These are phyloP conservation scores for Haemorhous mexicanus DNA, from an alignment of 2,113 vertebrate genomes.

Conservation along the genomic window DNA sequence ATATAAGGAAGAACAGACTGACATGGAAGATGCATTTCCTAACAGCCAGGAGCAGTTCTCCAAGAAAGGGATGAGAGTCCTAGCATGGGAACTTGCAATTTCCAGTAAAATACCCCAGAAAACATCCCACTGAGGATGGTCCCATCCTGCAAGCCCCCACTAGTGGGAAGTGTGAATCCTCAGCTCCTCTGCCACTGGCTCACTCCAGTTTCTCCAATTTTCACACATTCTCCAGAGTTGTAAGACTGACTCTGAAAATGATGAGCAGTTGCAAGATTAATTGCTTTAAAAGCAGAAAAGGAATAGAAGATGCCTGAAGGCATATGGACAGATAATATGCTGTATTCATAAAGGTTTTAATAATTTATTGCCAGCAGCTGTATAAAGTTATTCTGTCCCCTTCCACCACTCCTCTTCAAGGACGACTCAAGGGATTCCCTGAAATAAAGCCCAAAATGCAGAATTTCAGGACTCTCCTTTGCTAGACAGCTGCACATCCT, in stretches of 20 bases:
- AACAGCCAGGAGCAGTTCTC: background rate
- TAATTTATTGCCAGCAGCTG: slow-evolving; percentile 44
- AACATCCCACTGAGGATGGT: background rate
- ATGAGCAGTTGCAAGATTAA: slow-evolving; percentile 28
- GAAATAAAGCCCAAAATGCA: background rate
- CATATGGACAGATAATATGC: background rate
- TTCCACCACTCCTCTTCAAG: slow-evolving; percentile 22
- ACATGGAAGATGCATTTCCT: background rate
- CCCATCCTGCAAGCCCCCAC: background rate
- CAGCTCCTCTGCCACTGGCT: background rate
- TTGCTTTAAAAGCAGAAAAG: slow-evolving; percentile 47
- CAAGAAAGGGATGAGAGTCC: background rate
- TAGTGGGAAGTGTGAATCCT: background rate
- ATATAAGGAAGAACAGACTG: background rate
- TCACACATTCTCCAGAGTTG: background rate
- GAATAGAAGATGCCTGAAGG: slow-evolving; percentile 43
- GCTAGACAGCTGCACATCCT: background rate
- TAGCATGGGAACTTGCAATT: background rate
- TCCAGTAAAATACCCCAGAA: background rate
- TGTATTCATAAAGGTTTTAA: slow-evolving; percentile 50
- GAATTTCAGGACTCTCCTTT: background rate
- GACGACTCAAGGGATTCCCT: background rate
- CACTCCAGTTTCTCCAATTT: background rate
- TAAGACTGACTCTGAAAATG: background rate
- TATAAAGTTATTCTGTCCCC: slow-evolving; percentile 19